Evolutionary conservation across 2,888 invertebrate species (phyloP).

Genomic region (Lagria hirta): DNA sequence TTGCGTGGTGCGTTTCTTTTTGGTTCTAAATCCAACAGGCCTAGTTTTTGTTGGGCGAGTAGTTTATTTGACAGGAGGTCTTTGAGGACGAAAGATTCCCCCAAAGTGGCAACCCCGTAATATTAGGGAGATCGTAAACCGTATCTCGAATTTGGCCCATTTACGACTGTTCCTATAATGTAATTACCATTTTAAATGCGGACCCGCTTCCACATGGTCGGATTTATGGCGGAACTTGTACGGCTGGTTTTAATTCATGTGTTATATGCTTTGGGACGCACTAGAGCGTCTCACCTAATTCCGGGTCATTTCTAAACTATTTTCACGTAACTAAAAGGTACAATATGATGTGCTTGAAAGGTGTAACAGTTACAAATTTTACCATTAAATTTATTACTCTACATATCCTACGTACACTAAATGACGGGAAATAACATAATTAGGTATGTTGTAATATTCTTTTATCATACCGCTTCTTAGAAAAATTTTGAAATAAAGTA

Average conservation of each 20-base stretch:
- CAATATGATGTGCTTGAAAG: no score
- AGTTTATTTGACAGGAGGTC: conserved; percentile 40
- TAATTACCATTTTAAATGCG: conserved; percentile 34
- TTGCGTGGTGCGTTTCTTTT: conserved; percentile 39
- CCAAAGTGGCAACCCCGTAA: conserved; percentile 24
- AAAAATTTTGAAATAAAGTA: no score
- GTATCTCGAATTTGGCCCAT: conserved; percentile 33
- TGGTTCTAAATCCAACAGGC: conserved; percentile 36
- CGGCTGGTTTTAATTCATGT: conserved; percentile 15
- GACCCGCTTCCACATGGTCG: conserved; percentile 19
- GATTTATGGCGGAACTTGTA: conserved; percentile 18
- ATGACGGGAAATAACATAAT: no score
- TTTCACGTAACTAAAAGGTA: no score
- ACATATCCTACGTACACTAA: no score
- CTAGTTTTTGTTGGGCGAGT: conserved; percentile 38
- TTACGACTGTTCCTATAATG: conserved; percentile 31
- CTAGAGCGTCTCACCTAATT: no score
- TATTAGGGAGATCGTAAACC: conserved; percentile 29
- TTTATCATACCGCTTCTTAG: no score
- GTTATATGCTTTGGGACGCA: conserved; percentile 5
- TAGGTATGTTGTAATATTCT: no score
- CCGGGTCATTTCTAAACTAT: no score
- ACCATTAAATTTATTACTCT: no score
- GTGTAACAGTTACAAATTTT: no score
- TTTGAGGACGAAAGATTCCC: conserved; percentile 31